phyloP scores from a whole-genome alignment of 2,113 vertebrate species.

The Cisticola juncidis region DNA sequence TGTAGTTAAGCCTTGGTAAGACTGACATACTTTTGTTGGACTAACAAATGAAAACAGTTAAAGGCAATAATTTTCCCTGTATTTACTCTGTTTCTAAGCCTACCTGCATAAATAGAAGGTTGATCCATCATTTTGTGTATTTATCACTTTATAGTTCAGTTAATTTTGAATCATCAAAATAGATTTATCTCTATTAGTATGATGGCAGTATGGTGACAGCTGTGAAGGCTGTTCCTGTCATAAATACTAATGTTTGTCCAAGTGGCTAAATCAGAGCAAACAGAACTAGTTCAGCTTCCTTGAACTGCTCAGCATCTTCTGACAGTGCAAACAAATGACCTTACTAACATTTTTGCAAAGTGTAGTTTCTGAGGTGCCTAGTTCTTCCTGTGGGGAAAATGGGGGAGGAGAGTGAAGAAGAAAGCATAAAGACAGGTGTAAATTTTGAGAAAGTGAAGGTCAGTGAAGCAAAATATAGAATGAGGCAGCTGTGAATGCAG shows the following conservation, averaged over 20 bases:
- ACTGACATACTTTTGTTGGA: background rate
- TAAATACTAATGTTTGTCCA: conserved; percentile 4
- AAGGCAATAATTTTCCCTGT: background rate
- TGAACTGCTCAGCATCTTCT: background rate
- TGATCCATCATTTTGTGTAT: background rate
- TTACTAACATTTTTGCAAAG: background rate
- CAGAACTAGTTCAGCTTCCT: background rate
- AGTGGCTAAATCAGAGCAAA: background rate
- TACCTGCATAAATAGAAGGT: background rate
- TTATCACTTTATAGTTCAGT: background rate
- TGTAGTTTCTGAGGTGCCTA: background rate
- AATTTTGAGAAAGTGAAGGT: background rate
- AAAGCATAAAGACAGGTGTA: background rate
- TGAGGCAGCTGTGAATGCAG: accelerated
- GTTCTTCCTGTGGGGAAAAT: background rate
- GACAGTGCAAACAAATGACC: background rate
- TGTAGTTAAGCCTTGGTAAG: background rate
- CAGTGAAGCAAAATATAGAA: background rate
- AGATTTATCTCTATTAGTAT: background rate
- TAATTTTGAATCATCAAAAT: background rate
- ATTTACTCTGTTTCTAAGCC: background rate
- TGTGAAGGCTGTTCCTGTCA: background rate
- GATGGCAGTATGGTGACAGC: background rate
- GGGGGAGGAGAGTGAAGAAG: background rate
- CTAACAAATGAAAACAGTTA: background rate